Conservation (phyloP, 2,113 vertebrate species). For the Choloepus hoffmanni region DNA sequence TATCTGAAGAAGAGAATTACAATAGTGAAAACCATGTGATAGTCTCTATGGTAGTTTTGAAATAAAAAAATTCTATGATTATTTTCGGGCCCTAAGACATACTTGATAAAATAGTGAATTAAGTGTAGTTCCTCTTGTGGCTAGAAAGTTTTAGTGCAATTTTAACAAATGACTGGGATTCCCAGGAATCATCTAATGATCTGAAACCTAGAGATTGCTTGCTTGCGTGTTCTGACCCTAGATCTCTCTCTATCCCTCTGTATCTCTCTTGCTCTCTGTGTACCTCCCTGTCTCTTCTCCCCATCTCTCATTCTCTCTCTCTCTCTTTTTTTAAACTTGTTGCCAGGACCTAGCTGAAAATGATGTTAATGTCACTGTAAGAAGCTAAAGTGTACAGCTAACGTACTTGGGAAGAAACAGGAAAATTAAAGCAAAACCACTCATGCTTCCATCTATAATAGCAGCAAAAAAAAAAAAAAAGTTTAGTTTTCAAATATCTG, state of each 20-base stretch:
- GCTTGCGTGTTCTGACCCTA: background rate
- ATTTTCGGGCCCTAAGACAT: background rate
- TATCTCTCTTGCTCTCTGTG: background rate
- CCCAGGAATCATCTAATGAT: background rate
- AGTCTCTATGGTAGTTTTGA: background rate
- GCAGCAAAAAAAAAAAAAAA: background rate
- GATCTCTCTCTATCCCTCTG: too few species aligned
- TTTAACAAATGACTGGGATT: background rate
- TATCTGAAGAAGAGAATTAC: constrained; percentile 35
- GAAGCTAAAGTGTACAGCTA: constrained; percentile 36
- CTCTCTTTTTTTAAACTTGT: background rate
- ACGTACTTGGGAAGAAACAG: background rate
- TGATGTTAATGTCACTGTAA: background rate
- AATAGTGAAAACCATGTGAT: background rate
- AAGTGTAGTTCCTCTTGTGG: background rate
- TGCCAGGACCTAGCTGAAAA: background rate
- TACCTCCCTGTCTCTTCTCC: background rate
- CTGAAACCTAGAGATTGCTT: background rate
- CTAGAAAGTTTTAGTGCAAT: background rate
- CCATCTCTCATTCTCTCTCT: background rate
- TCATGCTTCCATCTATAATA: background rate
- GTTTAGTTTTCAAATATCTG: background rate
- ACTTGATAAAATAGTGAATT: constrained; percentile 36
- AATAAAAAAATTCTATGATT: constrained; percentile 28
- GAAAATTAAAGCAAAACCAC: background rate